Base-by-base conservation (phyloP, 2,888 invertebrate genomes). In the Gortyna flavago region DNA sequence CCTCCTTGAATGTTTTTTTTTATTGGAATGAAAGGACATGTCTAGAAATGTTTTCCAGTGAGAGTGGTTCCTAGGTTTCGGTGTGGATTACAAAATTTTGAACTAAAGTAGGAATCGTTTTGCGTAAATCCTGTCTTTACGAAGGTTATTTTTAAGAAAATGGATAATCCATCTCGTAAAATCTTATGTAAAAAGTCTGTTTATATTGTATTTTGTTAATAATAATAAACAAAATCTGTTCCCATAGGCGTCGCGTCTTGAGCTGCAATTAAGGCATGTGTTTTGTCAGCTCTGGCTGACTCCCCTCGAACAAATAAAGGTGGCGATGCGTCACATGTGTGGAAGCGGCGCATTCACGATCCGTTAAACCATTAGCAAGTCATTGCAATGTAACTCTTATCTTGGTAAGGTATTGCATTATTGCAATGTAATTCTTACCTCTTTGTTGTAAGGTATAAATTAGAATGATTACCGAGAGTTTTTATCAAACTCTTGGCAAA, bases 221-320 rank as follows among this genome's bases (percentile, higher is more conserved):
- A 82, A 80, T 51, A 84, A 57, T 84, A 90, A 74, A 88, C 87
- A 89, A 89, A 88, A 84, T 83, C 81, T 65, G 88, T 93, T 93
- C 92, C 89, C 93, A 92, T 87, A 88, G 78, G 73, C 85, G 86
- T 88, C 88, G 88, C 81, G 87, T 88, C 88, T 88, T 80, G 74
- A 57, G 77, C 64, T 61, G 72, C 88, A 87, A 90, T 90, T 88
- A 89, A 87, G 86, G 88, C 92, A 92, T 91, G 88, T 93, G 92
- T 88, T 89, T 71, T 48, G 84, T 88, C 84, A 83, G 75, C 32
- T 80, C 51, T 67, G 71, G 59, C 44, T 75, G 62, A 74, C 51
- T 69, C 82, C 85, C 77, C 44, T 80, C 54, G 35, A 32, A 79
- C 57, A 77, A 83, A 83, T 64, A 77, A 85, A 65, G 64, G 80